Conservation (phyloP, 2,797 vertebrate genomes). For the Clarias platycephalus region DNA sequence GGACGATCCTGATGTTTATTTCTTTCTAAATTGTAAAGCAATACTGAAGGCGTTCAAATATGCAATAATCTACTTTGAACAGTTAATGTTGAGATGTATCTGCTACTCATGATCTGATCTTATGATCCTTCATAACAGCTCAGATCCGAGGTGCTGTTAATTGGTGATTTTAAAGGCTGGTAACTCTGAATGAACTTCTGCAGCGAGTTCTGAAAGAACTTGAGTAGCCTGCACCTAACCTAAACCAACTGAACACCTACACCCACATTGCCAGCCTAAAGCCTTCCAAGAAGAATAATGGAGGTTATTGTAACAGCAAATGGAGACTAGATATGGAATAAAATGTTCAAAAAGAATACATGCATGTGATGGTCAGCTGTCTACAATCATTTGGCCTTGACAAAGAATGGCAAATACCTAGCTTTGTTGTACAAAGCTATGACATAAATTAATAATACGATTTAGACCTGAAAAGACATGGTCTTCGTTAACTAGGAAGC, state of each 20-base stretch:
- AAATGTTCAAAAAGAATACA: background rate
- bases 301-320: background rate
- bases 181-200: too few species aligned
- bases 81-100: too few species aligned
- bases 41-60: too few species aligned
- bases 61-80: too few species aligned
- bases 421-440: background rate
- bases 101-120: too few species aligned
- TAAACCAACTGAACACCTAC: background rate
- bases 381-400: background rate
- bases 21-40: too few species aligned
- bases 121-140: too few species aligned
- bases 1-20: too few species aligned
- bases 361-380: background rate
- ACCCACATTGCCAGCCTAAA: too few species aligned
- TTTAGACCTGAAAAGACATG: background rate
- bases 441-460: background rate
- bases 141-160: too few species aligned
- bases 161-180: too few species aligned
- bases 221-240: background rate
- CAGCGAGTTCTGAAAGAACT: background rate
- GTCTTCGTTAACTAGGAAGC: background rate
- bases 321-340: background rate
- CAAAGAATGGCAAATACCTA: background rate
- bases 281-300: background rate